Base-by-base conservation (phyloP, 2,888 invertebrate species). In the Xylocampa areola region DNA sequence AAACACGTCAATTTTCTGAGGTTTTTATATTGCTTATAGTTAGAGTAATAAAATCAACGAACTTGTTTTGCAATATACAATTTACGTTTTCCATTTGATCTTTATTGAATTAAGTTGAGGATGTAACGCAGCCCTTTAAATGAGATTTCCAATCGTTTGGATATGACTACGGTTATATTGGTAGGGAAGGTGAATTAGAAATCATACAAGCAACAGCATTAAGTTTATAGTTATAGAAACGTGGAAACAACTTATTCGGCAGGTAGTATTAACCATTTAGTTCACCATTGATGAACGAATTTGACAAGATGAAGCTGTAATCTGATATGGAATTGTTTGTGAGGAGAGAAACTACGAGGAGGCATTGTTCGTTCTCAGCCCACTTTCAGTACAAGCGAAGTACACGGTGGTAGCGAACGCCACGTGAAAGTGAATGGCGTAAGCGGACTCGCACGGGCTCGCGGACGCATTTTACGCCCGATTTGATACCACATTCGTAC, bases 361-460 rank as follows among this genome's bases (percentile, higher is more conserved):
- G 77, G 86, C 86, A 91, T 92, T 92, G 90, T 91, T 90, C 41
- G 41, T 47, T 62, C 80, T 85, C 84, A 92, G 89, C 89, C 90
- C 85, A 93, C 91, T 93, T 94, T 92, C 87, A 79, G 90, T 85
- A 81, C 73, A 72, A 80, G 77, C 68, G 72, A 76, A 75, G 80
- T 76, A 80, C 80, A 73, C 59, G 69, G 80, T 75, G 72, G 68
- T 68, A 68, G 79, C 82, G 73, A 78, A 75, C 80, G 71, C 73
- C 62, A 78, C 85, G 92, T 88, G 93, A 93, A 92, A 94, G 93
- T 93, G 92, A 94, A 92, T 92, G 92, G 90, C 84, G 84, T 85
- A 89, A 88, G 84, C 81, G 73, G 72, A 77, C 76, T 50, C 30
- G 57, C 78, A 77, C 77, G 80, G 76, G 78, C 81, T 83, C 78